Conservation (phyloP, 2,888 invertebrate genomes). For the Seira ritae region DNA sequence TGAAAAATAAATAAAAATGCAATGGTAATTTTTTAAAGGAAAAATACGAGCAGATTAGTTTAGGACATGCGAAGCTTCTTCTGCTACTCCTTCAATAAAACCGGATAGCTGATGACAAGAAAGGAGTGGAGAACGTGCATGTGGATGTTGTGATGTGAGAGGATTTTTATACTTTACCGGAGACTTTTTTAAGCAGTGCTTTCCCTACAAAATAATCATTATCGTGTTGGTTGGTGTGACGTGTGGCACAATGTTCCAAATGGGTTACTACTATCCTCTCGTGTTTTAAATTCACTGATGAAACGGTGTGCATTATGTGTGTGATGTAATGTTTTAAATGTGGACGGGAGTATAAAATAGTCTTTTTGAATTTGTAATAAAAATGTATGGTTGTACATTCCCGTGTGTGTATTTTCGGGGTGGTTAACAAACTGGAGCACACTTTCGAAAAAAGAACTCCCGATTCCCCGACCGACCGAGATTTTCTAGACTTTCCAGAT, state of each 20-base stretch:
- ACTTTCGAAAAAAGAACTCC: conserved; percentile 38
- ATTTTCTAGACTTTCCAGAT: conserved; percentile 62
- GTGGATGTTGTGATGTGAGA: background rate
- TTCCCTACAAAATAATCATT: background rate
- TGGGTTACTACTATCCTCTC: background rate
- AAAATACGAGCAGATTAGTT: background rate
- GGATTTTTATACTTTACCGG: conserved; percentile 13
- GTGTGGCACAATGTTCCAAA: conserved; percentile 24
- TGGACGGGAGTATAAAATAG: conserved; percentile 16
- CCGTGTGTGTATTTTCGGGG: conserved; percentile 55
- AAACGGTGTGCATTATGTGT: background rate
- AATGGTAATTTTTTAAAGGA: background rate
- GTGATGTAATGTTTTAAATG: conserved; percentile 11
- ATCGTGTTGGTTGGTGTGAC: background rate
- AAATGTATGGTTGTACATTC: conserved; percentile 22
- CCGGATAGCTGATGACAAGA: conserved; percentile 7
- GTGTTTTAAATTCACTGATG: background rate
- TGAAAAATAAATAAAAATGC: conserved; percentile 6
- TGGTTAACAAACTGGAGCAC: conserved; percentile 58
- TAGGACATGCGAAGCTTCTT: background rate
- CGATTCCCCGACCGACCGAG: conserved; percentile 46
- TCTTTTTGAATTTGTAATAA: background rate
- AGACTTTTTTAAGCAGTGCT: background rate
- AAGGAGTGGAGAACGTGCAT: background rate
- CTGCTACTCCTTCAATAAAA: background rate